phyloP scores from a whole-genome alignment of 37 sponge, comb jelly and placozoan species.

The Beroe forskalii region DNA sequence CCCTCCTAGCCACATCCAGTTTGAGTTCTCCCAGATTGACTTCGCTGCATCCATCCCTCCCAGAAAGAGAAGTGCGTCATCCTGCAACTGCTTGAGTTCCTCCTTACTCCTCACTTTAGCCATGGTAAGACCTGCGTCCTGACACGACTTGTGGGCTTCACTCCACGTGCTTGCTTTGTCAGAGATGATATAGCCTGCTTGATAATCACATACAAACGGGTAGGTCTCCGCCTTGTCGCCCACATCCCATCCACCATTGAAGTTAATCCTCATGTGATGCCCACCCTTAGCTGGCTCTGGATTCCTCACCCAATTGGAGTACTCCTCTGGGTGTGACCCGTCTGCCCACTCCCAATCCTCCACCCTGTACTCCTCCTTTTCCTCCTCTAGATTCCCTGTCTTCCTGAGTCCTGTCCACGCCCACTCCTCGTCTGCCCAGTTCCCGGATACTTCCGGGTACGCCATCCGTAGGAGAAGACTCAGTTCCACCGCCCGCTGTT shows the following conservation, averaged over 20 bases:
- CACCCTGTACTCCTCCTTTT: neutral
- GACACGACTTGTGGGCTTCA: neutral
- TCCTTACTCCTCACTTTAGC: neutral
- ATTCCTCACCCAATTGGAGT: neutral
- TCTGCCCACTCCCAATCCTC: neutral
- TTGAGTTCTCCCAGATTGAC: neutral
- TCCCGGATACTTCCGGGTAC: neutral
- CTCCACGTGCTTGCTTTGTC: neutral
- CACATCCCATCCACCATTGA: neutral
- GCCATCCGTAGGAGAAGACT: neutral
- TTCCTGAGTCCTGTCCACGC: neutral
- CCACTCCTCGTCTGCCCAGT: neutral
- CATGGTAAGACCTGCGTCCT: neutral
- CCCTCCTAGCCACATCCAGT: slow-evolving; percentile 13
- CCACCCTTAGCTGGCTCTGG: neutral
- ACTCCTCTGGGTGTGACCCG: neutral
- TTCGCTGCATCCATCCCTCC: neutral
- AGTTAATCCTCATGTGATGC: neutral
- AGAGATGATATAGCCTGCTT: neutral
- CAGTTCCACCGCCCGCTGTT: neutral
- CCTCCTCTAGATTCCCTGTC: neutral
- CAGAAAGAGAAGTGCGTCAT: neutral
- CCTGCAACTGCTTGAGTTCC: neutral
- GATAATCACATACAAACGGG: neutral
- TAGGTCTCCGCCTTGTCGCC: neutral